Evolutionary conservation across 2,797 vertebrate genomes (phyloP).

Genomic region (Manis pentadactyla): DNA sequence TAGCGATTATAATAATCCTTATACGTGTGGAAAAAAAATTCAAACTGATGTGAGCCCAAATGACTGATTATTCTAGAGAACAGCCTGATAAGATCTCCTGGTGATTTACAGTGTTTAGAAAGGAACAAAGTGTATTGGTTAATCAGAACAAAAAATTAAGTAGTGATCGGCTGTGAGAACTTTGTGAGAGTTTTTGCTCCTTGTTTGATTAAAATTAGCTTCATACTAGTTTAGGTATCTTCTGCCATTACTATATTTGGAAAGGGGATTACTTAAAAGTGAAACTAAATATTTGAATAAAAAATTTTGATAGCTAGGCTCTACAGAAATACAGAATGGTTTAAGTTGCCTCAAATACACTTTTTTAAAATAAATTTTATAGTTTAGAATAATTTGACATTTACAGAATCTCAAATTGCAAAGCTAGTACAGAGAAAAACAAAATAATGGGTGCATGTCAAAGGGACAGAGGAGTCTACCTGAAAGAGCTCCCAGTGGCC

Average conservation of each 20-base stretch:
- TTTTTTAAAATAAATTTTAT: neutral
- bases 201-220: slow-evolving; percentile 13
- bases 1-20: neutral
- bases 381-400: neutral
- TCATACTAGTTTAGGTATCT: neutral
- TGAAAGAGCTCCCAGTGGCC: neutral
- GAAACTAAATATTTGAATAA: neutral
- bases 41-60: neutral
- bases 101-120: neutral
- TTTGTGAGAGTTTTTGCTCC: neutral
- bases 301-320: neutral
- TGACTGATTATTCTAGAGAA: neutral
- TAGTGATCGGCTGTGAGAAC: neutral
- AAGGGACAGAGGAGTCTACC: neutral
- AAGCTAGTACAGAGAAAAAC: neutral
- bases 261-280: neutral
- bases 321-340: neutral
- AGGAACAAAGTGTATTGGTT: neutral
- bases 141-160: neutral
- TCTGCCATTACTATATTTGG: neutral
- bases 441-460: too few species aligned
- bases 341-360: neutral
- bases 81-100: neutral
- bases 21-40: neutral
- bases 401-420: neutral